Evolutionary conservation across 1,140 invertebrate species (phyloP).

Genomic region (Eueides isabella): DNA sequence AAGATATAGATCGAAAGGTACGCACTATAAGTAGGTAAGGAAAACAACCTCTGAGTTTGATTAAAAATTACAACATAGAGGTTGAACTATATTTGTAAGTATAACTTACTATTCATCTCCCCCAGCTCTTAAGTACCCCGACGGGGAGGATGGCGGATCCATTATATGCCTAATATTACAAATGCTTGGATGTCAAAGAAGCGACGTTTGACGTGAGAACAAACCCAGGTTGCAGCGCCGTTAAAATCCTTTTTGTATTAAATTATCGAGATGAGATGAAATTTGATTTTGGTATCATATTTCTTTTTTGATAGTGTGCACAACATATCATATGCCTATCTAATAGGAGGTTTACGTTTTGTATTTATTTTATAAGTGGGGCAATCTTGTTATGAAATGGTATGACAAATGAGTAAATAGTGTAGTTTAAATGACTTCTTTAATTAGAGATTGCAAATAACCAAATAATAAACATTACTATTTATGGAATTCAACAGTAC

Average conservation of each 20-base stretch:
- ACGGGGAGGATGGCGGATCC: slow-evolving; percentile 58
- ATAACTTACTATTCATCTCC: slow-evolving; percentile 16
- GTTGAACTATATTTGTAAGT: background rate
- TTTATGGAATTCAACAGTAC: too few relatives aligned
- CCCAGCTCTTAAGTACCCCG: slow-evolving; percentile 52
- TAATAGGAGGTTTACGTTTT: too few relatives aligned
- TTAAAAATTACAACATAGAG: background rate
- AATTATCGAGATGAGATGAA: background rate
- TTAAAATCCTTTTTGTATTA: slow-evolving; percentile 40
- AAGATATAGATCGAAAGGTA: background rate
- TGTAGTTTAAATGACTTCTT: too few relatives aligned
- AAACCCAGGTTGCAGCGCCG: slow-evolving; percentile 57
- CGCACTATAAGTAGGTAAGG: background rate
- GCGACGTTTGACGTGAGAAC: slow-evolving; percentile 73
- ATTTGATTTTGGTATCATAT: background rate
- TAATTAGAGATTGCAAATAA: too few relatives aligned
- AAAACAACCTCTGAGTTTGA: background rate
- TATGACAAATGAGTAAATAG: too few relatives aligned
- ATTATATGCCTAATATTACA: slow-evolving; percentile 69
- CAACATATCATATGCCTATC: background rate
- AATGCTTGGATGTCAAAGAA: slow-evolving; percentile 71
- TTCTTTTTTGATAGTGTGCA: background rate
- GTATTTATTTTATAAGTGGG: too few relatives aligned
- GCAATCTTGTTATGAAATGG: too few relatives aligned
- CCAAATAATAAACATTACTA: too few relatives aligned